Evolutionary conservation across 2,113 vertebrate species (phyloP), one percentile per base, ranked within the genome.

Genomic region (Paraplagusia blochii): DNA sequence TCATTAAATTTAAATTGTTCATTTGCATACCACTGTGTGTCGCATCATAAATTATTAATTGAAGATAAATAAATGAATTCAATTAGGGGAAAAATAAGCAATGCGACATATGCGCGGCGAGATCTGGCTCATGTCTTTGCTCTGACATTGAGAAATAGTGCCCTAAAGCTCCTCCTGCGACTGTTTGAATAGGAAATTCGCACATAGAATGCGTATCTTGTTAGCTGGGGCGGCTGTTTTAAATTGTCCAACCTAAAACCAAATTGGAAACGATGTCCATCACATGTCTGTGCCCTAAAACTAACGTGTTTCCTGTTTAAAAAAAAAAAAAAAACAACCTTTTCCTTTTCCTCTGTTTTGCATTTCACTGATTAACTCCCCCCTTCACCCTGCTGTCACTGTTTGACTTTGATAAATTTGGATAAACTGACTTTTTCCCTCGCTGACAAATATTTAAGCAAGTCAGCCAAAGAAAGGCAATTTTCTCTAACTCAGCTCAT

Each of bases 1-100:
- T 91, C 88, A 91, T 92, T 92, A 91, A 91, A 91, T 90, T 90
- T 85, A 90, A 89, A 90, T 86, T 86, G 87, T 85, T 90, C 72
- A 92, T 92, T 91, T 91, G 85, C 89, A 91, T 90, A 91, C 76
- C 80, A 85, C 87, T 86, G 87, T 88, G 87, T 87, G 87, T 87
- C 85, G 88, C 88, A 85, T 89, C 83, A 85, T 92, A 82, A 88
- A 92, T 91, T 90, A 91, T 91, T 91, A 90, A 92, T 89, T 85
- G 84, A 80, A 89, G 87, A 88, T 90, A 90, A 92, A 91, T 91
- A 90, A 90, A 88, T 90, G 87, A 90, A 90, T 88, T 87, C 81
- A 90, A 87, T 88, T 90, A 88, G 81, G 82, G 79, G 80, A 82
- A 80, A 87, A 88, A 88, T 88, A 89, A 90, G 85, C 85, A 82